Base-by-base conservation (phyloP, 2,113 vertebrate genomes). In the Laticauda laticaudata region DNA sequence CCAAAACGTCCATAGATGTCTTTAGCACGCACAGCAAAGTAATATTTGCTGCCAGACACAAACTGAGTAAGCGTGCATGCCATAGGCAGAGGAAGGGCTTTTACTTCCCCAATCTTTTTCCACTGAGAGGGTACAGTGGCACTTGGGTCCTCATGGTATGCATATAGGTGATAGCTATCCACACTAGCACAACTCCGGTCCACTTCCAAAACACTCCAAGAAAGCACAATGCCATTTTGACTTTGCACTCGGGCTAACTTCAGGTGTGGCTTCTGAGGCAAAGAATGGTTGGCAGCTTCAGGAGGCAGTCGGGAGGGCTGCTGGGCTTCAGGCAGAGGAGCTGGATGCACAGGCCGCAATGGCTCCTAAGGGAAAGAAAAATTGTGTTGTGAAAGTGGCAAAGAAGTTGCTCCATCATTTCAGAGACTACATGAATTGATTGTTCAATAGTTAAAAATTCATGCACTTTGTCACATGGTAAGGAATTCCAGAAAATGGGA, bases 51-150 rank as follows among this genome's bases (percentile, higher is more conserved):
- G 90, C 99, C 99, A 39, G 98, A 99, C 92, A 99, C 99, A 90
- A 99, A 99, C 97, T 99, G 99, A 0, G 99, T 99, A 81, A 99
- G 98, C 5, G 99, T 99, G 95, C 99, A 99, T 26, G 99, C 99
- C 99, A 99, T 99, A 4, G 99, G 99, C 39, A 99, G 95, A 0
- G 99, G 99, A 34, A 99, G 98, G 1, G 99, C 99, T 94, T 99
- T 99, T 87, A 99, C 99, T 94, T 99, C 99, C 15, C 99, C 99
- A 0, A 99, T 99, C 97, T 99, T 99, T 96, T 99, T 99, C 99
- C 99, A 99, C 91, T 99, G 98, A 11, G 98, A 98, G 94, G 98
- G 95, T 94, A 97, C 93, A 14, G 97, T 98, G 95, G 98, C 97
- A 93, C 97, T 94, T 2, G 98, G 98, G 48, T 98, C 98, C 97